Base-by-base conservation (phyloP, 2,113 vertebrate genomes). In the Epinephelus moara region DNA sequence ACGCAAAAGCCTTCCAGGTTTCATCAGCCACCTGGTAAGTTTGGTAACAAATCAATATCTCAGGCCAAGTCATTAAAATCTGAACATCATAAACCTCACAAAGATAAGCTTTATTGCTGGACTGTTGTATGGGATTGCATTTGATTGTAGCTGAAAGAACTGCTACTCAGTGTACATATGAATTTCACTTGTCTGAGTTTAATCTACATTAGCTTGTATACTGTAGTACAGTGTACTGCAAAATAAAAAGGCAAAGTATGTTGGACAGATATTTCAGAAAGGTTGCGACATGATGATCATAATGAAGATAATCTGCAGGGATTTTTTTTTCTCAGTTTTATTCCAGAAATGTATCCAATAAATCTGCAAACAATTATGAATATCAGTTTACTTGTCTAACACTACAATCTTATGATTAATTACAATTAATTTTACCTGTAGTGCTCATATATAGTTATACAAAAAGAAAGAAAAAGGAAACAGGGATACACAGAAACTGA, bases 61-160 rank as follows among this genome's bases (percentile, higher is more conserved):
- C 17, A 40, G 1, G 4, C n/a, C 33, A 33, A 49, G 42, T 25
- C 61, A 50, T 33, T 57, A 64, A 66, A 71, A 59, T n/a, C 2
- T 11, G 2, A 18, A 52, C 12, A 17, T 52, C 15, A 70, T 76
- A 21, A 82, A 50, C 21, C 12, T 82, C 55, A 55, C 19, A 62
- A 76, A 66, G 59, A 70, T 70, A 57, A 64, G 25, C 9, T 83
- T 71, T 71, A 77, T 63, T 70, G 8, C 23, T 37, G 13, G 4
- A n/a, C 47, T 64, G 23, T 27, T 61, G 8, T 15, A 17, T 33
- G 45, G 27, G 9, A 55, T 56, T 75, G 25, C 12, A 42, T 27
- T 10, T 17, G 27, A 50, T 13, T 19, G 0, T 53, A 25, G 4
- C 21, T 56, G 17, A 19, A 25, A 52, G 4, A 47, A 19, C 55